phyloP scores from a whole-genome alignment of 2,797 vertebrate genomes.

The Catamblyrhynchus diadema region DNA sequence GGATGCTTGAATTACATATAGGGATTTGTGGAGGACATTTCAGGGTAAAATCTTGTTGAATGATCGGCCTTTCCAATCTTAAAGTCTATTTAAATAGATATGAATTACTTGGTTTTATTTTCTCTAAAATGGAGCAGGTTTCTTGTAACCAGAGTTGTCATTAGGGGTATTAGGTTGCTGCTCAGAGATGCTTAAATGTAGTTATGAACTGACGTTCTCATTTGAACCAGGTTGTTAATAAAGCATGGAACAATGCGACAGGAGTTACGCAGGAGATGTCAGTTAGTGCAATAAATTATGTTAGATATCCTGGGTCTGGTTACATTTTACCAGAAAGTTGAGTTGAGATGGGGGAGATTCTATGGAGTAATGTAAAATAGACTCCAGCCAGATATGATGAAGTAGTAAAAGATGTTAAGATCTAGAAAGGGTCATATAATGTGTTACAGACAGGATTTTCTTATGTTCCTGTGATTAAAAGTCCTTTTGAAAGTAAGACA shows the following conservation, averaged over 20 bases:
- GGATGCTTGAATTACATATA: neutral
- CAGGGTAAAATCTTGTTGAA: neutral
- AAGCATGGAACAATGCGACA: neutral
- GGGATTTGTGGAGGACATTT: neutral
- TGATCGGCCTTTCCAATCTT: neutral
- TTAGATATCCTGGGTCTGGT: neutral
- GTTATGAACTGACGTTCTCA: neutral
- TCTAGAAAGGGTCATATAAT: neutral
- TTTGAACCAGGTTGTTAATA: neutral
- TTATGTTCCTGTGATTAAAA: neutral
- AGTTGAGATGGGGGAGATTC: neutral
- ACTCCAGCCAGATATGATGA: neutral
- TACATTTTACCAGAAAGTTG: neutral
- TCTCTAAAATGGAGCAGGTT: neutral
- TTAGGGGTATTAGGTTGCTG: neutral
- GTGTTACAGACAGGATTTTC: neutral
- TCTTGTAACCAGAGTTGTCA: neutral
- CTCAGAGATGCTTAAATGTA: constrained; percentile 1
- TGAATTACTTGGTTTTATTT: neutral
- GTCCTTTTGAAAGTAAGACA: neutral
- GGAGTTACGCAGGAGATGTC: neutral
- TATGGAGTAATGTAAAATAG: neutral
- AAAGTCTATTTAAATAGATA: neutral
- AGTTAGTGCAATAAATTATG: neutral
- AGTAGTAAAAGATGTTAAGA: neutral